phyloP scores from a whole-genome alignment of 2,113 vertebrate genomes.

The Alectura lathami region DNA sequence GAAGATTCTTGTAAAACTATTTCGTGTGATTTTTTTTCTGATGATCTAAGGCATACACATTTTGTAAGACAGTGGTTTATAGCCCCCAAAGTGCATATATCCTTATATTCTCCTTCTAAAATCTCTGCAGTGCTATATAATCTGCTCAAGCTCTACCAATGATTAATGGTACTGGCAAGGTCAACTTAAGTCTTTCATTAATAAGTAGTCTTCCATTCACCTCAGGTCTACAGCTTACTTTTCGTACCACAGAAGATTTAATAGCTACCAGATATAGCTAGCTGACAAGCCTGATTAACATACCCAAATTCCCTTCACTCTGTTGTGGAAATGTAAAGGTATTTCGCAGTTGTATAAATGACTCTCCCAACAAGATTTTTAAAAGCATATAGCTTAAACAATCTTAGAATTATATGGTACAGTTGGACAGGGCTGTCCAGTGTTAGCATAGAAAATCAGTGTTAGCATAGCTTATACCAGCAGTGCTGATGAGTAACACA shows the following conservation, averaged over 20 bases:
- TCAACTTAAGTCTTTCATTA: not conserved
- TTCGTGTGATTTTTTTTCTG: not conserved
- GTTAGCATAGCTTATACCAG: not conserved
- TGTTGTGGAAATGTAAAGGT: not conserved
- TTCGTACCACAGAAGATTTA: not conserved
- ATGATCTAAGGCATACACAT: not conserved
- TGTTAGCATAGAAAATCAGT: rapidly evolving
- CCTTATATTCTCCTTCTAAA: not conserved
- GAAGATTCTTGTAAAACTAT: not conserved
- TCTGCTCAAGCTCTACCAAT: not conserved
- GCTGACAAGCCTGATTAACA: not conserved
- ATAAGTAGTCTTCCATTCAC: not conserved
- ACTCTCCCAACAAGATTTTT: not conserved
- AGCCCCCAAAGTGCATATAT: not conserved
- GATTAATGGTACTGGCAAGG: not conserved
- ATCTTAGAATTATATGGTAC: not conserved
- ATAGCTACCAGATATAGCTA: not conserved
- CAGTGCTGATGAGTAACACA: not conserved
- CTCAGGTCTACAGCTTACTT: not conserved
- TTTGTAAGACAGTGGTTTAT: constrained; percentile 3
- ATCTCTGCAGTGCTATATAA: not conserved
- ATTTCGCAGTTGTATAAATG: not conserved
- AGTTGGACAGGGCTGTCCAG: not conserved
- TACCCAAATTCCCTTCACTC: not conserved
- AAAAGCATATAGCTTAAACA: not conserved